A percentile compares a stretch with the other conserved stretches of the same genome.
Evolutionary conservation across 2,888 invertebrate species (phyloP).

Genomic region (Apoda limacodes): DNA sequence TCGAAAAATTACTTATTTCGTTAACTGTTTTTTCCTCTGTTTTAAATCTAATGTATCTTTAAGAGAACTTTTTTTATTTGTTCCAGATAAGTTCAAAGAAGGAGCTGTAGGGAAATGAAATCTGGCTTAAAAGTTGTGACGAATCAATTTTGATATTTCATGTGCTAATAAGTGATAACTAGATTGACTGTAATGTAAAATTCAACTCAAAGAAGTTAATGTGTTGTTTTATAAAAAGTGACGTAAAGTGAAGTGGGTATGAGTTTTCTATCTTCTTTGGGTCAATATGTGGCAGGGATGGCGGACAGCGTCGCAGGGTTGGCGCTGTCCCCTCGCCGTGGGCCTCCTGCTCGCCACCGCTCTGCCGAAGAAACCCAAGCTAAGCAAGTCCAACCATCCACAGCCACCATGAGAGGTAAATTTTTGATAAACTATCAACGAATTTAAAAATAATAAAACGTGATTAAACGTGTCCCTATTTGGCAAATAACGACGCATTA

Average conservation of each 20-base stretch:
- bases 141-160: no score
- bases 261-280: constrained; percentile 89
- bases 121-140: no score
- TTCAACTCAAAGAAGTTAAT: constrained; percentile 2
- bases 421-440: no score
- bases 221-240: constrained; percentile 3
- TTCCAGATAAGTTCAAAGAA: no score
- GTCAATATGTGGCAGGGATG: constrained; percentile 87
- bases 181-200: constrained; percentile 12
- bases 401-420: constrained; percentile 55
- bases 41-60: no score
- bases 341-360: constrained; percentile 76
- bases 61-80: no score
- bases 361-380: constrained; percentile 63
- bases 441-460: no score
- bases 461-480: no score
- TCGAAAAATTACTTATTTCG: no score
- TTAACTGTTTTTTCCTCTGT: no score
- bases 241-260: constrained; percentile 49
- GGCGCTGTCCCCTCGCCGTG: constrained; percentile 80
- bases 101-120: no score
- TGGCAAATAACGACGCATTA: no score
- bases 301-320: constrained; percentile 87
- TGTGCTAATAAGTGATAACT: background rate
- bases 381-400: constrained; percentile 48